Evolutionary conservation across 2,797 vertebrate genomes (phyloP), one percentile per base, ranked within the genome.

Genomic region (Rhabdophis nuchalis): DNA sequence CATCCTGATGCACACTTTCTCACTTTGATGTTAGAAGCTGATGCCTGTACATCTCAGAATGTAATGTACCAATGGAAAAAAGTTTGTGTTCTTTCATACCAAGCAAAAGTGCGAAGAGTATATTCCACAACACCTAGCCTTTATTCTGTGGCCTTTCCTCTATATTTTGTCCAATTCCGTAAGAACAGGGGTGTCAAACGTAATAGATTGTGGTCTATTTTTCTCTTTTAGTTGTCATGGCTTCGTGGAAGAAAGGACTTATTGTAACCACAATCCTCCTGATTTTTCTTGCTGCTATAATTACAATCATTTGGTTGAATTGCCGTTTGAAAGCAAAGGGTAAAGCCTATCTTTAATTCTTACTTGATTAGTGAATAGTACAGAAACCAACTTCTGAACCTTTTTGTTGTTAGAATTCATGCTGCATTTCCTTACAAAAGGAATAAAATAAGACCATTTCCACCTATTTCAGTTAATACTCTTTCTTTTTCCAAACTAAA

Each of bases 231-330:
- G 97, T 98, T 46, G 94, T 97, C 91, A 94, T 98, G 91, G 97
- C 97, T 27, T 27, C 96, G 0, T 98, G 97, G 97, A 96, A 97
- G 95, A 98, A 97, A 96, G 96, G 96, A 89, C 88, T 98, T n/a
- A 97, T 98, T 46, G 95, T 95, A 20, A 57, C 95, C 0, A 91
- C 95, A 68, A 91, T 96, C 94, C 94, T 97, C 0, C 93, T 95
- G n/a, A 53, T 89, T 89, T 53, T 96, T 46, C 94, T 96, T 5
- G 61, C 56, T 13, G 0, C 54, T 88, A 77, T 93, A 89, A 5
- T 93, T 12, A 50, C 91, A 64, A 91, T 58, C 27, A 86, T 94
- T 1, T 97, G 95, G 93, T 97, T 93, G 94, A 96, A 96, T 92
- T 90, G 95, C 82, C 72, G 5, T 92, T 97, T 94, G 96, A 98